A percentile compares a stretch with the other conserved stretches of the same genome.
Conservation (phyloP, 2,113 vertebrate species). For the Polyodon spathula region DNA sequence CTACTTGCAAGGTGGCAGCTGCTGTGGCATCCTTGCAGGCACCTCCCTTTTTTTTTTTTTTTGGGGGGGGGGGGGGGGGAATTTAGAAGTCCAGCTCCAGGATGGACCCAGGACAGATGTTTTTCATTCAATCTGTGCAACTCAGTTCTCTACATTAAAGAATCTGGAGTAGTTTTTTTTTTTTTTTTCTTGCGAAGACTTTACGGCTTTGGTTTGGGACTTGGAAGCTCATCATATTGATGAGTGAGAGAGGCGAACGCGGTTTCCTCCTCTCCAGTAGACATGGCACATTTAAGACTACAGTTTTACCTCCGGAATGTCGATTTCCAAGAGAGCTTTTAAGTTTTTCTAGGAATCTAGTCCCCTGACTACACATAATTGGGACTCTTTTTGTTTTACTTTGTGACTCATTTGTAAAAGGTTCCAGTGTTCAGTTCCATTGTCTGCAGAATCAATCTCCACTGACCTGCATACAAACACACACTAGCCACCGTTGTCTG, state of each 20-base stretch:
- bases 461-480: constrained; percentile 6
- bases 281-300: constrained; percentile 58
- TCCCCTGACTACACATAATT: constrained; percentile 3
- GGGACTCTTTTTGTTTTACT: constrained; percentile 1
- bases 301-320: constrained; percentile 41
- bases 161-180: constrained; percentile 31
- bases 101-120: constrained; percentile 66
- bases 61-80: constrained; percentile 30
- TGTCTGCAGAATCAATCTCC: constrained; percentile 1
- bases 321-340: constrained; percentile 2
- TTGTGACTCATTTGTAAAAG: constrained; percentile 6
- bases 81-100: constrained; percentile 63
- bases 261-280: constrained; percentile 37
- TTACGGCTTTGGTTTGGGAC: constrained; percentile 62
- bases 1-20: constrained; percentile 63
- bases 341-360: constrained; percentile 3
- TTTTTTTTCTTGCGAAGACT: constrained; percentile 45
- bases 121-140: constrained; percentile 30
- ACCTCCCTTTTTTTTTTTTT: constrained; percentile 57
- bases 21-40: constrained; percentile 57
- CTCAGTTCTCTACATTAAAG: constrained; percentile 36
- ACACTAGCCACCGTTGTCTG: constrained; percentile 19
- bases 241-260: constrained; percentile 35
- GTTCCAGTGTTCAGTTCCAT: constrained; percentile 3
- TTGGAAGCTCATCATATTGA: constrained; percentile 80